These are phyloP conservation scores for Neuroterus valhalla DNA, from an alignment of 1,140 invertebrate genomes.

Conservation along the genomic window DNA sequence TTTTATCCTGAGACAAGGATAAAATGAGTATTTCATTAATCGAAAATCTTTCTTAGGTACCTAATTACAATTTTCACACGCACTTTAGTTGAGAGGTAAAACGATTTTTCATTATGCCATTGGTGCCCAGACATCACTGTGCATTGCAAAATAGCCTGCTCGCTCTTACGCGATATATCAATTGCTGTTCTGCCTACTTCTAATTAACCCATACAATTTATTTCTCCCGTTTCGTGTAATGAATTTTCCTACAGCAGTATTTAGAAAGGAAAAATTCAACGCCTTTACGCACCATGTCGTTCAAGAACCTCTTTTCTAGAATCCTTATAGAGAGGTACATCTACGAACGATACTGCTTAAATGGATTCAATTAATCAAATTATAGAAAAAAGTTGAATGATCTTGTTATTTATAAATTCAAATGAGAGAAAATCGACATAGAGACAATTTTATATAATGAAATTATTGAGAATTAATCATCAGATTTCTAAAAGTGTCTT, in stretches of 20 bases:
- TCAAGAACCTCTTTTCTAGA: not conserved
- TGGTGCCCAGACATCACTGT: not conserved
- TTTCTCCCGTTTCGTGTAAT: constrained; percentile 1
- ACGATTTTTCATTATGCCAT: constrained; percentile 9
- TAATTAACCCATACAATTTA: constrained; percentile 20
- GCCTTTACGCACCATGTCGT: not conserved
- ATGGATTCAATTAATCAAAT: too few relatives aligned
- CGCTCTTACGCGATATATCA: constrained; percentile 17
- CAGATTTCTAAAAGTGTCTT: too few relatives aligned
- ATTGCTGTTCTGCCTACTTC: constrained; percentile 8
- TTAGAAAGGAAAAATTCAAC: not conserved
- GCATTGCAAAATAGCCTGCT: constrained; percentile 13
- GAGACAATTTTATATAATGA: too few relatives aligned
- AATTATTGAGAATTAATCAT: too few relatives aligned
- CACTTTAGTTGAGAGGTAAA: not conserved
- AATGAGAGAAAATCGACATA: too few relatives aligned
- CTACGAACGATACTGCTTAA: not conserved
- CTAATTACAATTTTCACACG: constrained; percentile 13
- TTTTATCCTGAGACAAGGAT: too few relatives aligned
- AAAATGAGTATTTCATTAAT: too few relatives aligned
- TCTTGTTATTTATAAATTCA: too few relatives aligned
- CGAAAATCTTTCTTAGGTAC: not conserved
- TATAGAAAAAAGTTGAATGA: too few relatives aligned
- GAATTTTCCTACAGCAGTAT: not conserved
- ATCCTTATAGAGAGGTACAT: not conserved